These are phyloP conservation scores for Acipenser oxyrinchus DNA, from an alignment of 2,797 vertebrate genomes.

Conservation along the genomic window DNA sequence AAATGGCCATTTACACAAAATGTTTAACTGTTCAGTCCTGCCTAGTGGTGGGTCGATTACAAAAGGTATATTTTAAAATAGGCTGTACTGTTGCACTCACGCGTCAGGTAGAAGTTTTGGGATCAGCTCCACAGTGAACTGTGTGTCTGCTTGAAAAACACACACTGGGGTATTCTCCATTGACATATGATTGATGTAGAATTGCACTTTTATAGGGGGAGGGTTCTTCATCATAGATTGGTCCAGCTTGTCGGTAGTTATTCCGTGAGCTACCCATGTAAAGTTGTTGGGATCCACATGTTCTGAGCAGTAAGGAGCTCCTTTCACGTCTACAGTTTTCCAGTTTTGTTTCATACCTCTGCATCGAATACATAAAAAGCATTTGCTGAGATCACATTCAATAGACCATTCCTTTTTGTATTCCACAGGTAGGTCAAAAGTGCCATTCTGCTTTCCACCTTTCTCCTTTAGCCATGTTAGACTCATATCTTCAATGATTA, in stretches of 20 bases:
- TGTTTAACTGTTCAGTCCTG: too few relatives aligned
- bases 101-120: constrained; percentile 65
- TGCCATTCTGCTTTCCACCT: constrained; percentile 40
- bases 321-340: constrained; percentile 1
- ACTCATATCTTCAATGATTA: constrained; percentile 48
- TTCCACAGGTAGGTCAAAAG: constrained; percentile 36
- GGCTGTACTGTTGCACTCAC: constrained; percentile 46
- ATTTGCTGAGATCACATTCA: constrained; percentile 43
- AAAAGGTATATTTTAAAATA: too few relatives aligned
- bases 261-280: constrained; percentile 68
- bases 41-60: too few relatives aligned
- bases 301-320: constrained; percentile 23
- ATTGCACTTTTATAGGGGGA: constrained; percentile 27
- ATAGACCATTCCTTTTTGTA: constrained; percentile 43
- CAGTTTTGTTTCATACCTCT: constrained; percentile 34
- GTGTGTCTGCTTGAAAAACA: constrained; percentile 27
- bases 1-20: too few relatives aligned
- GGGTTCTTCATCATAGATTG: constrained; percentile 11
- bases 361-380: constrained; percentile 66
- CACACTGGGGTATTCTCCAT: constrained; percentile 51
- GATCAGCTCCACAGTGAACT: constrained; percentile 63
- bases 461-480: constrained; percentile 43
- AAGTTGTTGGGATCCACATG: constrained; percentile 43
- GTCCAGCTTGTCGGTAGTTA: constrained; percentile 32
- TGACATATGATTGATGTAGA: constrained; percentile 50